Base-by-base conservation (phyloP, 2,797 vertebrate species). In the Spheniscus humboldti region DNA sequence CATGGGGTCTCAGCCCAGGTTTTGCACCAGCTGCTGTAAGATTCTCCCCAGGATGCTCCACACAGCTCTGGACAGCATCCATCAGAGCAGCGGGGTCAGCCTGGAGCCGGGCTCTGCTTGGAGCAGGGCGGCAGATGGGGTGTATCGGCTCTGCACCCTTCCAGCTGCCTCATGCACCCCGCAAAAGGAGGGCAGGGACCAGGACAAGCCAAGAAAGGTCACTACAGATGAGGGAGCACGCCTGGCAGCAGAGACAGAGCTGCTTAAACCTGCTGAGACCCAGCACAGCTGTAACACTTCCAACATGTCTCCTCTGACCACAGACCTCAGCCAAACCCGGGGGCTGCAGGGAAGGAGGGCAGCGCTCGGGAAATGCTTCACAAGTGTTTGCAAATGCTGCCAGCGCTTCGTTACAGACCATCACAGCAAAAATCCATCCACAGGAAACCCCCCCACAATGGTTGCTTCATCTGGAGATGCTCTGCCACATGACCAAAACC, bases 391-490 rank as follows among this genome's bases (percentile, higher is more conserved):
- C 27, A 90, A 24, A 52, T 2, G 5, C 56, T 82, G 41, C 20
- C 9, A 17, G 27, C 10, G 39, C 68, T 80, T 77, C 25, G 0
- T 17, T 15, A 77, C 24, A 62, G 75, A 59, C 12, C 4, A 2
- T 3, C 43, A 78, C 37, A 41, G 55, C 47, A 33, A 86, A 85
- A 91, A 37, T 6, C 12, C 43, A 53, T 3, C 45, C 68, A n/a
- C 20, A 19, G 27, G 52, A 64, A 45, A 18, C 0, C 11, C 19
- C 11, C 8, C 6, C 7, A 0, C 0, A 0, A n/a, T 3, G 23
- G 28, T 7, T 45, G n/a, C 55, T 75, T 62, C 83, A 43, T 13
- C 77, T 64, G 55, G 64, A 88, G 53, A 25, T 55, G 64, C 41
- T 86, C 66, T 81, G 69, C 18, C 57, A 74, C 33, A 7, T 1